These are phyloP conservation scores for Quiscalus mexicanus DNA, from an alignment of 2,113 vertebrate genomes.

Conservation along the genomic window DNA sequence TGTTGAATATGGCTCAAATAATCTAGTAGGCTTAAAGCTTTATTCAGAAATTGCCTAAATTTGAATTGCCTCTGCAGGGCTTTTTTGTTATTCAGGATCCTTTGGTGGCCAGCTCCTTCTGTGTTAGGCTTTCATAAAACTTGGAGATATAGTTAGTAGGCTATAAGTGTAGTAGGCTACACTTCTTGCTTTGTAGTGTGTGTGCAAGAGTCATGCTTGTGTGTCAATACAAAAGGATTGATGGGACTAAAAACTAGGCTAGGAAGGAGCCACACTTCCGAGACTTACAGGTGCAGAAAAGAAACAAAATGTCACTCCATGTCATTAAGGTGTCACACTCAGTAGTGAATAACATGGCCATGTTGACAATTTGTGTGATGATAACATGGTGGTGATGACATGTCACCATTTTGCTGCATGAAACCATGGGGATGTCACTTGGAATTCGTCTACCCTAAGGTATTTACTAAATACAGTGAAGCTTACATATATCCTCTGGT, in stretches of 20 bases:
- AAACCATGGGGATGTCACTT: background rate
- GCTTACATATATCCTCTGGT: slow-evolving; percentile 36
- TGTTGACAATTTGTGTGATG: background rate
- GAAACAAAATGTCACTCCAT: background rate
- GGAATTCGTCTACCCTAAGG: slow-evolving; percentile 1
- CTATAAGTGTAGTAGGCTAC: too few species aligned
- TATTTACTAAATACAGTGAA: slow-evolving; percentile 52
- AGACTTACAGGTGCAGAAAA: accelerated
- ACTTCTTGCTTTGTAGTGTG: background rate
- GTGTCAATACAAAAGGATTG: background rate
- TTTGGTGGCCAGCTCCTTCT: background rate
- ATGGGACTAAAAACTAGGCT: background rate
- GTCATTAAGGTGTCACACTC: background rate
- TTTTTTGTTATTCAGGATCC: background rate
- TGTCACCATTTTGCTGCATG: background rate
- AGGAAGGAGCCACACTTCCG: background rate
- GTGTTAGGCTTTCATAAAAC: background rate
- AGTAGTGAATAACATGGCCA: background rate
- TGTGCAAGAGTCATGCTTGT: background rate
- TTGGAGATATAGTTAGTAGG: background rate
- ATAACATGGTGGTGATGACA: background rate
- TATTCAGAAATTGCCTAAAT: background rate
- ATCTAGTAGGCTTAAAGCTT: background rate
- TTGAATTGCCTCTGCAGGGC: background rate
- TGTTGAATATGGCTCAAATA: background rate